Evolutionary conservation across 1,140 invertebrate species (phyloP).

Genomic region (Ostrea denselamellosa): DNA sequence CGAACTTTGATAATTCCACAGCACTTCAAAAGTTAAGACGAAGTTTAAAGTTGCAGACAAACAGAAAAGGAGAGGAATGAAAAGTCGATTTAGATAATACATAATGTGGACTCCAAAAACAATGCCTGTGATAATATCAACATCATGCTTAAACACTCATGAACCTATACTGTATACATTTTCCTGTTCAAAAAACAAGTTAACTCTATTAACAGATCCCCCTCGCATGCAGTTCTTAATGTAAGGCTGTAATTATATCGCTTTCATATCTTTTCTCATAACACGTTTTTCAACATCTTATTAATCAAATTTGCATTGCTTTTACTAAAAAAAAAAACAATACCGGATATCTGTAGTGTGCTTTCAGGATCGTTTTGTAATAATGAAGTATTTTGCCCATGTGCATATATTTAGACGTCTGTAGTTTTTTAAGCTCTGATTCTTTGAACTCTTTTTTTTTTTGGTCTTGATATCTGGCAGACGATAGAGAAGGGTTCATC

Average conservation of each 20-base stretch:
- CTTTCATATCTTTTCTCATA: not conserved
- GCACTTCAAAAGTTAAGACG: too few species aligned
- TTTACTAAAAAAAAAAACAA: not conserved
- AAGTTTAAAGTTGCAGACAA: too few species aligned
- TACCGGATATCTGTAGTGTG: not conserved
- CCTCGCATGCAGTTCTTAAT: too few species aligned
- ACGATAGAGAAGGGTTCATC: not conserved
- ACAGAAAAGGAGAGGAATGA: too few species aligned
- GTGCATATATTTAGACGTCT: constrained; percentile 13
- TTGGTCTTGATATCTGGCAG: constrained; percentile 4
- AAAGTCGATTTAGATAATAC: too few species aligned
- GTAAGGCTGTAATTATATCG: not conserved
- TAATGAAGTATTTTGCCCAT: not conserved
- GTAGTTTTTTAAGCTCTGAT: not conserved
- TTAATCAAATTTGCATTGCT: not conserved
- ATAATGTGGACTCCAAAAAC: too few species aligned
- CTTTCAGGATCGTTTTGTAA: not conserved
- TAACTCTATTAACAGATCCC: too few species aligned
- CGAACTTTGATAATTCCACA: too few species aligned
- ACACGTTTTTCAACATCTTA: not conserved
- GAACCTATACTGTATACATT: too few species aligned
- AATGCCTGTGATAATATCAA: too few species aligned
- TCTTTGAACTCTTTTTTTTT: constrained; percentile 10
- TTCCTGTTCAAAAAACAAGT: too few species aligned
- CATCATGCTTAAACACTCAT: too few species aligned